Percentiles rank a stretch among this genome's conserved stretches.
phyloP scores from a whole-genome alignment of 1,140 invertebrate genomes.

The Diabrotica virgifera region DNA sequence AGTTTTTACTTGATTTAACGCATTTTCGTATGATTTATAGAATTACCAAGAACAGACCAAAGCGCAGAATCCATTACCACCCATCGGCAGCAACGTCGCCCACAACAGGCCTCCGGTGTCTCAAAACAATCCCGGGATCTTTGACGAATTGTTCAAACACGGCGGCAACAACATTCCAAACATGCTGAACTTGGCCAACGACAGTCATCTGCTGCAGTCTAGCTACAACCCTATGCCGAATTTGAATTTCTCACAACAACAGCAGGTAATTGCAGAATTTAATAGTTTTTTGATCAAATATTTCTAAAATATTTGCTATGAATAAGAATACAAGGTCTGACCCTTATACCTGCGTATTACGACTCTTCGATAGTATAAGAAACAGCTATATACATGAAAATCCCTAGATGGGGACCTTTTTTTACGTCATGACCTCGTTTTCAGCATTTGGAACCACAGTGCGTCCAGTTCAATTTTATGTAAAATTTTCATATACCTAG shows the following conservation, averaged over 20 bases:
- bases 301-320: no score
- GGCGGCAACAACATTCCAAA: constrained; percentile 41
- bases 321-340: no score
- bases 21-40: not conserved
- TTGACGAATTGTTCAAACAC: constrained; percentile 39
- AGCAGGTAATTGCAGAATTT: constrained; percentile 24
- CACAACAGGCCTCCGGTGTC: constrained; percentile 34
- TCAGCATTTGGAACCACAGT: no score
- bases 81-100: constrained; percentile 40
- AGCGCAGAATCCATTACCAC: constrained; percentile 38
- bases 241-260: constrained; percentile 50
- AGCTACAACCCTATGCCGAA: constrained; percentile 45
- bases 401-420: no score
- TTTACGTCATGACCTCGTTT: no score
- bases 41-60: constrained; percentile 38
- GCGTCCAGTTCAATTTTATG: no score
- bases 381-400: no score
- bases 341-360: no score
- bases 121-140: constrained; percentile 32
- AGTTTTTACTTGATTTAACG: not conserved
- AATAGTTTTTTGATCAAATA: not conserved
- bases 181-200: constrained; percentile 50
- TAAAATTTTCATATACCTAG: no score
- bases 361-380: no score
- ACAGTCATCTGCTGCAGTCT: constrained; percentile 40